These are phyloP conservation scores for Pseudobourletiella spinata DNA, from an alignment of 1,140 invertebrate species.

Conservation along the genomic window DNA sequence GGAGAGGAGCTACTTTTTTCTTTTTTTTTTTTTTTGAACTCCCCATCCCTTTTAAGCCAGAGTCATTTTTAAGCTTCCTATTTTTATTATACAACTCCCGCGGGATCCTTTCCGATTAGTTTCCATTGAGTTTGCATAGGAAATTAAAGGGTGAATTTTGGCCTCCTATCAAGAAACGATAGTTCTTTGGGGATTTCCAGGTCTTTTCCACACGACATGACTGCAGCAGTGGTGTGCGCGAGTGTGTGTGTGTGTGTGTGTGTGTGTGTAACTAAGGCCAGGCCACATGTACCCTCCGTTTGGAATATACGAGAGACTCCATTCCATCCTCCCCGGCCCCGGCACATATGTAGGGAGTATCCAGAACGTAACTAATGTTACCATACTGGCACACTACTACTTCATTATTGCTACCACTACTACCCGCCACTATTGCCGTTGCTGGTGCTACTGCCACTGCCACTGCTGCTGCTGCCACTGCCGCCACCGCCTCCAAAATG, in stretches of 20 bases:
- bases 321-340: no score
- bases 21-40: neutral
- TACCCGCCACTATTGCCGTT: no score
- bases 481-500: no score
- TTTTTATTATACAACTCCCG: slow-evolving; percentile 35
- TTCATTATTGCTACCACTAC: no score
- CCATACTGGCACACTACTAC: no score
- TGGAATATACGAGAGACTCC: neutral
- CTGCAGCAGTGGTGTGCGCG: neutral
- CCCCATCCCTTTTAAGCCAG: slow-evolving; percentile 10
- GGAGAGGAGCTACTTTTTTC: no score
- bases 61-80: slow-evolving; percentile 22
- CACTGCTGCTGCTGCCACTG: no score
- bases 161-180: slow-evolving; percentile 35
- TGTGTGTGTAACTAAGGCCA: neutral
- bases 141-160: slow-evolving; percentile 36
- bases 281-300: neutral
- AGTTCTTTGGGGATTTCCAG: slow-evolving; percentile 31
- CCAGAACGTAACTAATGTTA: no score
- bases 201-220: neutral
- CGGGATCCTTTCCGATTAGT: slow-evolving; percentile 35
- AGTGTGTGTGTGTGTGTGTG: neutral
- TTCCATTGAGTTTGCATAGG: slow-evolving; percentile 33
- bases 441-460: no score
- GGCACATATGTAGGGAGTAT: no score